Percentiles rank a stretch among this genome's conserved stretches.
These are phyloP conservation scores for Tricholaema leucomelas DNA, from an alignment of 2,113 vertebrate genomes.

Conservation along the genomic window DNA sequence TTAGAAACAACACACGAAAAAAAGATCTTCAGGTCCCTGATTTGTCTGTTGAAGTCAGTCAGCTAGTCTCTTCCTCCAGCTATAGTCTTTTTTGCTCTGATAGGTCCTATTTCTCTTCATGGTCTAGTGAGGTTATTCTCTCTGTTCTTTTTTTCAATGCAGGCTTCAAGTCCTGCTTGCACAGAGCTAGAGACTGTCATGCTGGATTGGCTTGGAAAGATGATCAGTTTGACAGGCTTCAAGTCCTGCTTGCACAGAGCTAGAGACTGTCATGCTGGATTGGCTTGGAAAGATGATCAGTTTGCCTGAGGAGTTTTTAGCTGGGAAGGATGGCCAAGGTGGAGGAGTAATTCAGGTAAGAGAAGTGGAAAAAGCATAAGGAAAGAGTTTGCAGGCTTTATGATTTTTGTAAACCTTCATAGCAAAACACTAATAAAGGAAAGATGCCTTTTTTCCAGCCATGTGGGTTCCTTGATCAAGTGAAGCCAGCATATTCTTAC, in stretches of 20 bases:
- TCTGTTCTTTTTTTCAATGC: background rate
- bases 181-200: slow-evolving; percentile 95
- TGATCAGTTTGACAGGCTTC: slow-evolving; percentile 87
- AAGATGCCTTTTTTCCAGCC: background rate
- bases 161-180: slow-evolving; percentile 94
- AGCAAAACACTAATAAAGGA: background rate
- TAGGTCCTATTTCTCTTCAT: background rate
- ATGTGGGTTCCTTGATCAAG: background rate
- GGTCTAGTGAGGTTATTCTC: background rate
- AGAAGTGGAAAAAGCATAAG: background rate
- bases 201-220: slow-evolving; percentile 96
- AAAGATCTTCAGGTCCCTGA: background rate
- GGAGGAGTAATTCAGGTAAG: slow-evolving; percentile 97
- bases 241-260: slow-evolving; percentile 94
- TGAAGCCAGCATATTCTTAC: background rate
- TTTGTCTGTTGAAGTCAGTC: background rate
- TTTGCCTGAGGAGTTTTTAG: slow-evolving; percentile 89
- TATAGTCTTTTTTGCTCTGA: background rate
- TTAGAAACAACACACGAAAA: background rate
- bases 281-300: slow-evolving; percentile 95
- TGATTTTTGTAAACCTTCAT: background rate
- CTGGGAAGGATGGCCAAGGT: slow-evolving; percentile 80
- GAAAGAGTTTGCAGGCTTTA: background rate
- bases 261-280: slow-evolving; percentile 95
- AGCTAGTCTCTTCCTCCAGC: background rate